phyloP scores from a whole-genome alignment of 2,888 invertebrate genomes.

The Drepana falcataria region DNA sequence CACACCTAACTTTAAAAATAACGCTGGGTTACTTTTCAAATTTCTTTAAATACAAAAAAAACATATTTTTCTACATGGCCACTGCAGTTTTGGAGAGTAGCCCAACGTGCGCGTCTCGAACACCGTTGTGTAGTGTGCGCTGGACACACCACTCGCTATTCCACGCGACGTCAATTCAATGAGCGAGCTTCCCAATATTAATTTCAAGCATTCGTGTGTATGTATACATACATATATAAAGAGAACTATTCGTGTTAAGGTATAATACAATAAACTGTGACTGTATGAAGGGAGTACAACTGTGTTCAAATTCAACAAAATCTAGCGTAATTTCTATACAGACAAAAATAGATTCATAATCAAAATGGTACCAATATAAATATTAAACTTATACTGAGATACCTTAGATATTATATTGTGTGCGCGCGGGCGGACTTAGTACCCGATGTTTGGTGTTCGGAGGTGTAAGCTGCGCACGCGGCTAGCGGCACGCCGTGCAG shows the following conservation, averaged over 20 bases:
- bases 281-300: slow-evolving; percentile 62
- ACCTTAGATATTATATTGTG: slow-evolving; percentile 66
- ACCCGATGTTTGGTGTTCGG: slow-evolving; percentile 1
- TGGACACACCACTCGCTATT: slow-evolving; percentile 38
- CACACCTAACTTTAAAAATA: neutral
- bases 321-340: slow-evolving; percentile 79
- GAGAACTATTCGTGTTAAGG: slow-evolving; percentile 68
- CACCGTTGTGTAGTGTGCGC: slow-evolving; percentile 25
- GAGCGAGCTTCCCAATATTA: slow-evolving; percentile 62
- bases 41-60: slow-evolving; percentile 30
- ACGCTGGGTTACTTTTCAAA: slow-evolving; percentile 32
- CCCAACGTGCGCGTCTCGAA: slow-evolving; percentile 9
- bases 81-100: slow-evolving; percentile 33
- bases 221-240: slow-evolving; percentile 58
- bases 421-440: slow-evolving; percentile 46
- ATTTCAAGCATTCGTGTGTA: slow-evolving; percentile 60
- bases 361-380: slow-evolving; percentile 86
- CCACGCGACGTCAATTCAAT: slow-evolving; percentile 64
- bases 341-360: slow-evolving; percentile 80
- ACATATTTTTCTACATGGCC: slow-evolving; percentile 53
- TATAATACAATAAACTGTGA: slow-evolving; percentile 66
- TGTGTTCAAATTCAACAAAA: slow-evolving; percentile 59
- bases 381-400: slow-evolving; percentile 61
- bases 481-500: neutral
- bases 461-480: neutral